Conservation (phyloP, 1,140 invertebrate species). For the Littorina saxatilis region DNA sequence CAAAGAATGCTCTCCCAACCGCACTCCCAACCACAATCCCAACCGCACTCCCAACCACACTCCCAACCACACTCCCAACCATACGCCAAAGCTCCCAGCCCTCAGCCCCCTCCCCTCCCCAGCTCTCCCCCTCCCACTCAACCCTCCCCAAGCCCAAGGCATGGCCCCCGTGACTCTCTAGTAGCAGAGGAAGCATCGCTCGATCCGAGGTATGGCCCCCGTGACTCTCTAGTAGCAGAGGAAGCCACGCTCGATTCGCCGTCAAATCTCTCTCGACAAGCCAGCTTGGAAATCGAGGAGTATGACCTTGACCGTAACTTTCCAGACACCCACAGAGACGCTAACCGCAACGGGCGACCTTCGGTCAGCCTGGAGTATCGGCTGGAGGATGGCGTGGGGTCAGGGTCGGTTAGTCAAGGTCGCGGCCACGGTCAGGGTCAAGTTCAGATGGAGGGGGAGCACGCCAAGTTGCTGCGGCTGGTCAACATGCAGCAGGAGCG, state of each 20-base stretch:
- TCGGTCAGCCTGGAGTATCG: slow-evolving; percentile 45
- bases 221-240: neutral
- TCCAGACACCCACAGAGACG: slow-evolving; percentile 57
- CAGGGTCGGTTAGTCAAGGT: slow-evolving; percentile 70
- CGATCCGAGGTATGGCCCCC: neutral
- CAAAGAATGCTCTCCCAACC: neutral
- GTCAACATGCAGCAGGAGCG: slow-evolving; percentile 94
- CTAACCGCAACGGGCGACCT: slow-evolving; percentile 44
- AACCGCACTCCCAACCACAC: neutral
- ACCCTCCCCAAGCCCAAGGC: neutral
- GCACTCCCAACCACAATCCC: neutral
- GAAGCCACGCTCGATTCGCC: slow-evolving; percentile 9
- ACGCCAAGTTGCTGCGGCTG: slow-evolving; percentile 86
- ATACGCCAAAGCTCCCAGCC: neutral
- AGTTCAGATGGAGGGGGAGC: slow-evolving; percentile 73
- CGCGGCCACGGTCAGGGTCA: neutral
- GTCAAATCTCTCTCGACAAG: slow-evolving; percentile 24
- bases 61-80: neutral
- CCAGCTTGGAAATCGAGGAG: slow-evolving; percentile 75
- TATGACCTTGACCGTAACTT: slow-evolving; percentile 69
- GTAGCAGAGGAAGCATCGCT: slow-evolving; percentile 15
- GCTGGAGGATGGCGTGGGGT: slow-evolving; percentile 52
- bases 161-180: slow-evolving; percentile 10
- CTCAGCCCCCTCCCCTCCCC: neutral
- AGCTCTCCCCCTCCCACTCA: neutral